Evolutionary conservation across 2,113 vertebrate species (phyloP).

Genomic region (Lepidiolamprologus cunningtoni): DNA sequence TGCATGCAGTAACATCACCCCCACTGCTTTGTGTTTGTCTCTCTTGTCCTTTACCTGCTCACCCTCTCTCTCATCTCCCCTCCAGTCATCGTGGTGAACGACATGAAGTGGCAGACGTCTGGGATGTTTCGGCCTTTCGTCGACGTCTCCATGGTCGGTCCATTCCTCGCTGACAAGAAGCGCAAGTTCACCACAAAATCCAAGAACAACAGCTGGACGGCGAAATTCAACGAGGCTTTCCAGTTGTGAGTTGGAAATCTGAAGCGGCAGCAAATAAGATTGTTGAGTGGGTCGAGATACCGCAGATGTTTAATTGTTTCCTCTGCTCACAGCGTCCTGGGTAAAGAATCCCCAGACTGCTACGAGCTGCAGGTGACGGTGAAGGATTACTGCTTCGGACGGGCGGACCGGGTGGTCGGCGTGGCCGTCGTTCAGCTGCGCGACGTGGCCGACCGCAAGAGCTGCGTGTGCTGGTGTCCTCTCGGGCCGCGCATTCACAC

Average conservation of each 20-base stretch:
- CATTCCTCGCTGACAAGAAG: slow-evolving; percentile 90
- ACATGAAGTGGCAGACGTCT: slow-evolving; percentile 94
- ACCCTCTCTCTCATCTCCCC: background rate
- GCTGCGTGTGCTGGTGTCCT: slow-evolving; percentile 94
- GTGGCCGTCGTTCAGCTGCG: slow-evolving; percentile 87
- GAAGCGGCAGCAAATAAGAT: background rate
- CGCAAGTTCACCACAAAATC: slow-evolving; percentile 96
- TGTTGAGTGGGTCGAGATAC: fast-evolving
- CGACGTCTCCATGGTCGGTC: slow-evolving; percentile 89
- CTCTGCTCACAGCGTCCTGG: slow-evolving; percentile 72
- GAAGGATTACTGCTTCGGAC: slow-evolving; percentile 98
- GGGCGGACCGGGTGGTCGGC: slow-evolving; percentile 89
- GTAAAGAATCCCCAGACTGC: slow-evolving; percentile 83
- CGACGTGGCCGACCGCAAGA: slow-evolving; percentile 84
- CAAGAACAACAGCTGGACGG: slow-evolving; percentile 96
- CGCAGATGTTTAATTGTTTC: background rate
- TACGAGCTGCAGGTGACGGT: slow-evolving; percentile 93
- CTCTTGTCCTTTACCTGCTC: fast-evolving
- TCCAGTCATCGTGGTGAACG: slow-evolving; percentile 89
- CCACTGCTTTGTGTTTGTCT: background rate
- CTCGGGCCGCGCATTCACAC: slow-evolving; percentile 80
- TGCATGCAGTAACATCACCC: fast-evolving
- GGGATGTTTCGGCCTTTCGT: slow-evolving; percentile 97
- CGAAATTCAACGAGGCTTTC: slow-evolving; percentile 95
- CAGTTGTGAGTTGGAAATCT: slow-evolving; percentile 78